A percentile compares a stretch with the other conserved stretches of the same genome.
Evolutionary conservation across 2,888 invertebrate genomes (phyloP).

Genomic region (Silvanus unidentatus): DNA sequence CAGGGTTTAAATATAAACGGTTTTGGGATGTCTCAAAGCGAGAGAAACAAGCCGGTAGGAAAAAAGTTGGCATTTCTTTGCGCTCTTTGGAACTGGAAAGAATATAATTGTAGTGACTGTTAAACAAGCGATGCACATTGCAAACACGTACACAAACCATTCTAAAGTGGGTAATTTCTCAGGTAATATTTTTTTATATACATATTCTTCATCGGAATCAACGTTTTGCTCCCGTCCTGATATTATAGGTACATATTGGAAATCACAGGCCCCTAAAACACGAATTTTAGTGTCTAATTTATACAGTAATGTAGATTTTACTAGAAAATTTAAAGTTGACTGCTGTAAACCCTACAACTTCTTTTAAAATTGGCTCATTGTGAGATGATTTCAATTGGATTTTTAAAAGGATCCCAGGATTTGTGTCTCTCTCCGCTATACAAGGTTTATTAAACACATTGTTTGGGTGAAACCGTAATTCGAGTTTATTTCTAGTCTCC

Average conservation of each 20-base stretch:
- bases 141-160: constrained; percentile 40
- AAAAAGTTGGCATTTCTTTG: constrained; percentile 45
- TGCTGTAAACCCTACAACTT: constrained; percentile 56
- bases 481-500: constrained; percentile 38
- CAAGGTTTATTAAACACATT: constrained; percentile 76
- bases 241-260: constrained; percentile 80
- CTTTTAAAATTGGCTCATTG: constrained; percentile 19
- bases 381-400: constrained; percentile 48
- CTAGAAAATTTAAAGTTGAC: constrained; percentile 59
- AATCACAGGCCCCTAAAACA: constrained; percentile 88
- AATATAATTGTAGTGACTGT: neutral
- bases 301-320: too few species aligned
- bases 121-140: neutral
- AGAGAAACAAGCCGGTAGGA: constrained; percentile 74
- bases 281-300: too few species aligned
- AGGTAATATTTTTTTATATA: constrained; percentile 62
- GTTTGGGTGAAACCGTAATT: constrained; percentile 71
- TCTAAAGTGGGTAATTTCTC: constrained; percentile 46
- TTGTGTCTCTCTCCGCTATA: constrained; percentile 61
- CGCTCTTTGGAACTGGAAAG: constrained; percentile 22
- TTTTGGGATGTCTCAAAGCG: constrained; percentile 55
- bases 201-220: constrained; percentile 44
- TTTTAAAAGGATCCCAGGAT: constrained; percentile 68
- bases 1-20: constrained; percentile 29
- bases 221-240: constrained; percentile 15